These are phyloP conservation scores for Crenuchus spilurus DNA, from an alignment of 2,797 vertebrate genomes.

Conservation along the genomic window DNA sequence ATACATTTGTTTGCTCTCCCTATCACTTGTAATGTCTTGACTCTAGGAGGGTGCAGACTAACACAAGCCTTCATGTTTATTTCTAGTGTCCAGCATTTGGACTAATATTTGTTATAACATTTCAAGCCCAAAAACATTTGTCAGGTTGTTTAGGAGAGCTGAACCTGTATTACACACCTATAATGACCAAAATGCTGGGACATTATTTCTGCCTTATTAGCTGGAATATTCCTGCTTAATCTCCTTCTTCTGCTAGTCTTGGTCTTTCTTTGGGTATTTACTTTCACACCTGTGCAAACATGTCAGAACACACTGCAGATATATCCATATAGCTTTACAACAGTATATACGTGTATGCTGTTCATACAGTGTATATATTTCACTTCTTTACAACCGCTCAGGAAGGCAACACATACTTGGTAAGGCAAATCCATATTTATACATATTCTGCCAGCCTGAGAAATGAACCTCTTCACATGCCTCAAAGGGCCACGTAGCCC, in stretches of 20 bases:
- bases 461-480: conserved; percentile 40
- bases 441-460: conserved; percentile 52
- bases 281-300: conserved; percentile 37
- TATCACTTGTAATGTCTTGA: no score
- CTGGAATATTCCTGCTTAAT: no score
- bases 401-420: conserved; percentile 90
- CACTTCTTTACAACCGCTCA: conserved; percentile 73
- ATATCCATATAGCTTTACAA: conserved; percentile 33
- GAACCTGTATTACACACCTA: not conserved
- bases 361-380: conserved; percentile 68
- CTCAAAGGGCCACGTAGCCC: conserved; percentile 47
- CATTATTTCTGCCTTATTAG: no score
- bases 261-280: conserved; percentile 24
- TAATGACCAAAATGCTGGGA: not conserved
- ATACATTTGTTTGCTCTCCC: no score
- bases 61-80: no score
- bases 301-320: conserved; percentile 12
- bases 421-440: conserved; percentile 88
- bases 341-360: conserved; percentile 24
- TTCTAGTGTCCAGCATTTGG: no score
- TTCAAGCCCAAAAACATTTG: no score
- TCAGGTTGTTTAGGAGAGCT: no score
- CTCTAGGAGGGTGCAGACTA: no score
- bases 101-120: no score
- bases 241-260: not conserved